Percentiles rank a stretch among this genome's conserved stretches.
Evolutionary conservation across 2,888 invertebrate species (phyloP).

Genomic region (Pardosa pseudoannulata): DNA sequence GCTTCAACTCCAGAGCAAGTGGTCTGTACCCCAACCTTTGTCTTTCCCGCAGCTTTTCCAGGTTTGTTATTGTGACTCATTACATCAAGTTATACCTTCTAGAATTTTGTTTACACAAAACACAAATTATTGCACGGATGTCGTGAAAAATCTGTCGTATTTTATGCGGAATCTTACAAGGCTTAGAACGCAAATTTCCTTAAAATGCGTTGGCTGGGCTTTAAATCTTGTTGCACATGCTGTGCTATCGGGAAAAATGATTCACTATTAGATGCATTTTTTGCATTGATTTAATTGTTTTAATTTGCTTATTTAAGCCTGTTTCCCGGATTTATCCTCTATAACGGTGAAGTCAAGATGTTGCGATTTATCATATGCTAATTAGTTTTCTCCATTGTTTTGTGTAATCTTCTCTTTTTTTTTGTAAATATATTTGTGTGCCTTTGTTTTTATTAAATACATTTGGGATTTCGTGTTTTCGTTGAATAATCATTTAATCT

Average conservation of each 20-base stretch:
- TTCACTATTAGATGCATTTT: neutral
- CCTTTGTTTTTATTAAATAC: no score
- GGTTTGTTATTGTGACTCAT: conserved; percentile 64
- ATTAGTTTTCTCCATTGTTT: conserved; percentile 4
- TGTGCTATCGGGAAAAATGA: neutral
- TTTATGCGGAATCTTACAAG: conserved; percentile 21
- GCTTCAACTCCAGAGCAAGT: conserved; percentile 74
- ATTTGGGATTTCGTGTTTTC: no score
- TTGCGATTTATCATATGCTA: neutral
- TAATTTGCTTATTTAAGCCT: no score
- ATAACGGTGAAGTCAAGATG: no score
- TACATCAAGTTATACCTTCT: neutral
- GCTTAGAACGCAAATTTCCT: conserved; percentile 55
- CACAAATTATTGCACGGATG: neutral
- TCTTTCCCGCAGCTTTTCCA: conserved; percentile 74
- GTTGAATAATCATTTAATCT: no score
- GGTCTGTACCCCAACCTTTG: conserved; percentile 74
- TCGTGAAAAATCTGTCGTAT: neutral
- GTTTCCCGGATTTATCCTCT: no score
- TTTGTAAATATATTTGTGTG: no score
- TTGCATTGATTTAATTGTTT: neutral
- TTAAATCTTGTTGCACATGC: conserved; percentile 6
- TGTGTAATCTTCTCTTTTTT: no score
- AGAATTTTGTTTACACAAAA: neutral
- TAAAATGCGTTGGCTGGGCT: conserved; percentile 33